Conservation (phyloP, 1,140 invertebrate species). For the Drosophila pandora region DNA sequence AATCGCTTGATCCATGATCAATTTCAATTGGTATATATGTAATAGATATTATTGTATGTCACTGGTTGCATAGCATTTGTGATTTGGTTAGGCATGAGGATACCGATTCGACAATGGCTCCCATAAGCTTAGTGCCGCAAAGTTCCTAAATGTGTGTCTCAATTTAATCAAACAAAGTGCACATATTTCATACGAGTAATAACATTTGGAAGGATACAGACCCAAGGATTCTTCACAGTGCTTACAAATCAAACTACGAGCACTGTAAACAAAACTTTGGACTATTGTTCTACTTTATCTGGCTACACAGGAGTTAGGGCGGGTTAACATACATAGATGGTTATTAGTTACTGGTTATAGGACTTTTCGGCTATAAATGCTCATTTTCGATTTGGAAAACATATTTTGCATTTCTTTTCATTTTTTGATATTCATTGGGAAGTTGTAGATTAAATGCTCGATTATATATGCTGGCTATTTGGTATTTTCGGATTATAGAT, state of each 20-base stretch:
- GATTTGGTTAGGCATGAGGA: constrained; percentile 29
- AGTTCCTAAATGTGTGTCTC: constrained; percentile 35
- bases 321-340: constrained; percentile 57
- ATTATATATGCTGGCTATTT: constrained; percentile 49
- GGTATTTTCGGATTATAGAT: constrained; percentile 17
- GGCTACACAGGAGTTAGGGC: constrained; percentile 43
- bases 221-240: constrained; percentile 21
- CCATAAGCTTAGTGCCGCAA: constrained; percentile 38
- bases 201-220: constrained; percentile 51
- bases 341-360: constrained; percentile 41
- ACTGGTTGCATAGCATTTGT: constrained; percentile 32
- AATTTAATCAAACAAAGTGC: constrained; percentile 70
- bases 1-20: constrained; percentile 70
- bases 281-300: constrained; percentile 38
- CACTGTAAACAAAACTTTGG: constrained; percentile 21
- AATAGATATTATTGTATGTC: constrained; percentile 49
- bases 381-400: constrained; percentile 65
- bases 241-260: constrained; percentile 5
- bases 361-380: constrained; percentile 55
- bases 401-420: constrained; percentile 34
- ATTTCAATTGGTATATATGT: constrained; percentile 26
- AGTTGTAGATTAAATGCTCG: constrained; percentile 72
- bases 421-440: constrained; percentile 57
- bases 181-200: constrained; percentile 68
- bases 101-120: constrained; percentile 43